Evolutionary conservation across 2,888 invertebrate genomes (phyloP), one percentile per base, ranked within the genome.

Genomic region (Ectemnius lituratus): DNA sequence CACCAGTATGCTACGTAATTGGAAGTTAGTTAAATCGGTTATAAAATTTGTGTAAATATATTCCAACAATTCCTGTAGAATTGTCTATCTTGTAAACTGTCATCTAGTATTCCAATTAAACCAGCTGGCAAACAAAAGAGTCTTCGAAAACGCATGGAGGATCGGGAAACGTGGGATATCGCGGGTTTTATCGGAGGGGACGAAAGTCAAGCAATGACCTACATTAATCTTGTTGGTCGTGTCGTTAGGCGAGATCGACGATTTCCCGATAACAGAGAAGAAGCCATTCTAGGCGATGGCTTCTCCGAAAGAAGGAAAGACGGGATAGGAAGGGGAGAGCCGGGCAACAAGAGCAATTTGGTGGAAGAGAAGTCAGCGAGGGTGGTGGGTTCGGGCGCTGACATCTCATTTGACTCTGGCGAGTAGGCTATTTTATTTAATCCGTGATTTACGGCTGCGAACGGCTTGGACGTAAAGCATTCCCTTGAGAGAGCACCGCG

Each of bases 391-490:
- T 68, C 69, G 64, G 61, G 75, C 74, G 78, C 80, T 87, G 87
- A 87, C 86, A 82, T 87, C 86, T 87, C 87, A 87, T 87, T 87
- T 87, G 85, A 85, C 82, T 85, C 80, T 77, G 78, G 78, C 78
- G 67, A 78, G 79, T 75, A 78, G 78, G 86, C 83, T 84, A 86
- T 87, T 88, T 86, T 85, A 85, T 87, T 87, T 86, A 87, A 88
- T 87, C 88, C 87, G 83, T 86, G 87, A 87, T 88, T 87, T 86
- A 88, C 85, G 85, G 80, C 85, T 75, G 81, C 84, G 80, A 81
- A 80, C 81, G 81, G 78, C 64, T 56, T 73, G 73, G 66, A 67
- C 75, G 67, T 70, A 72, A 74, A 73, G 74, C 75, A 81, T 83
- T 83, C 83, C 74, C 81, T 76, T 68, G 74, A 70, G 70, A 56